phyloP scores from a whole-genome alignment of 2,888 invertebrate species.

The Hylaea fasciaria region DNA sequence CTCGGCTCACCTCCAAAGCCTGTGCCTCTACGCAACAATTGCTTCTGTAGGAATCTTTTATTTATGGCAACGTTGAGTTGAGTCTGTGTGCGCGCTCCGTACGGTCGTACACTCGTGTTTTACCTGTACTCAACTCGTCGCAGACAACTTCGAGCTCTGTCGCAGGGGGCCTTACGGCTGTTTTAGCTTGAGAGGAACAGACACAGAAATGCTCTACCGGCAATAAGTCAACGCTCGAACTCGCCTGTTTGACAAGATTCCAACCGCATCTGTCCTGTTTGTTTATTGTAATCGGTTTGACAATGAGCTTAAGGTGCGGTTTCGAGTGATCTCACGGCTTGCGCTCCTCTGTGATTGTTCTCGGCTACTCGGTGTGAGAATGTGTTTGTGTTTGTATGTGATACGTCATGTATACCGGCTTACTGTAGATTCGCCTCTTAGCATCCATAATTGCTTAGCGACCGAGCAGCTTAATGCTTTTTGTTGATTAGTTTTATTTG shows the following conservation, averaged over 20 bases:
- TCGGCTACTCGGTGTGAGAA: slow-evolving; percentile 72
- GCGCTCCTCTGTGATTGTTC: slow-evolving; percentile 77
- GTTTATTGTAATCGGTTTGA: slow-evolving; percentile 85
- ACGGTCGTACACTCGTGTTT: slow-evolving; percentile 80
- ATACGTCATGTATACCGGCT: slow-evolving; percentile 82
- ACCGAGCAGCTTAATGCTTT: slow-evolving; percentile 75
- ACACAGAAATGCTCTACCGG: slow-evolving; percentile 82
- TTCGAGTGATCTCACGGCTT: slow-evolving; percentile 80
- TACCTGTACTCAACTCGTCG: slow-evolving; percentile 67
- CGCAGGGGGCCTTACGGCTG: slow-evolving; percentile 43
- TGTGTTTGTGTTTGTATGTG: slow-evolving; percentile 82
- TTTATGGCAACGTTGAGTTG: slow-evolving; percentile 77
- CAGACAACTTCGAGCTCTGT: slow-evolving; percentile 51
- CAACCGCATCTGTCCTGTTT: slow-evolving; percentile 85
- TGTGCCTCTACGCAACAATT: slow-evolving; percentile 82
- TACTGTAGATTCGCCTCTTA: slow-evolving; percentile 83
- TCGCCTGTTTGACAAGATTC: slow-evolving; percentile 85
- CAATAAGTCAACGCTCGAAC: slow-evolving; percentile 85
- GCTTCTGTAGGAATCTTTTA: slow-evolving; percentile 85
- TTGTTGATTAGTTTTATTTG: slow-evolving; percentile 68
- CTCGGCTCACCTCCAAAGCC: slow-evolving; percentile 74
- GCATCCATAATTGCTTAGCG: slow-evolving; percentile 81
- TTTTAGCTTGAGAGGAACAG: slow-evolving; percentile 46
- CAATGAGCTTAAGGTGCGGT: slow-evolving; percentile 85
- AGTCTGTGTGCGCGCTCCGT: slow-evolving; percentile 75